Evolutionary conservation across 2,797 vertebrate genomes (phyloP), one percentile per base, ranked within the genome.

Genomic region (Orientallactaga sibirica): DNA sequence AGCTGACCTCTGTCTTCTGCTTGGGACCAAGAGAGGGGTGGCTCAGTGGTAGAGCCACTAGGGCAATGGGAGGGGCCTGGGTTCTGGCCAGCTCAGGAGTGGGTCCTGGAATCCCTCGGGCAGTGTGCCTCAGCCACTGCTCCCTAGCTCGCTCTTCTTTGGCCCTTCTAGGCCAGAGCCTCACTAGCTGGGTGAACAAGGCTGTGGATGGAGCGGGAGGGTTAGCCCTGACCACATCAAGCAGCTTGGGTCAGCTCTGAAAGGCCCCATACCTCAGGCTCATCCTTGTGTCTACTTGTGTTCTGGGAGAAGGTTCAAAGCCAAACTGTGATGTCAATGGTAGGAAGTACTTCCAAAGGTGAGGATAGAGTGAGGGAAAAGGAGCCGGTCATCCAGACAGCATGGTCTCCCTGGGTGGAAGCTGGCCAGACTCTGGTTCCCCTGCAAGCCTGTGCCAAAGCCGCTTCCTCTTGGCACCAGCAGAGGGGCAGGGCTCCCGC

Each of bases 1-100:
- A 33, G 85, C 84, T 94, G 93, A 93, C 85, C 92, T 96, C 85
- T 48, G 78, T 68, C 84, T 95, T 94, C 93, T 58, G 55, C 55
- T 58, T 58, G 55, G 55, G 55, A 58, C 16, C 12, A 16, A 16
- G 55, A 14, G 14, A 58, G 55, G 55, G 55, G 55, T 58, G 55
- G 55, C 55, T 58, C 16, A 16, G 55, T 58, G 55, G 55, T 58
- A 58, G 55, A 58, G 55, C 16, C 55, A 2, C 16, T 14, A 12
- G 80, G 66, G 73, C 19, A 14, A 67, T n/a, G 43, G 77, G 66
- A 76, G 83, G 71, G 68, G 29, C 61, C 19, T 48, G 81, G 55
- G 33, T 43, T 52, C 52, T 20, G 4, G 80, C 92, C 61, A n/a
- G 83, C 80, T 75, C 37, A 1, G 8, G 71, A 37, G 77, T 37